Conservation (phyloP, 2,888 invertebrate species). For the Flabesymbios commensalis region DNA sequence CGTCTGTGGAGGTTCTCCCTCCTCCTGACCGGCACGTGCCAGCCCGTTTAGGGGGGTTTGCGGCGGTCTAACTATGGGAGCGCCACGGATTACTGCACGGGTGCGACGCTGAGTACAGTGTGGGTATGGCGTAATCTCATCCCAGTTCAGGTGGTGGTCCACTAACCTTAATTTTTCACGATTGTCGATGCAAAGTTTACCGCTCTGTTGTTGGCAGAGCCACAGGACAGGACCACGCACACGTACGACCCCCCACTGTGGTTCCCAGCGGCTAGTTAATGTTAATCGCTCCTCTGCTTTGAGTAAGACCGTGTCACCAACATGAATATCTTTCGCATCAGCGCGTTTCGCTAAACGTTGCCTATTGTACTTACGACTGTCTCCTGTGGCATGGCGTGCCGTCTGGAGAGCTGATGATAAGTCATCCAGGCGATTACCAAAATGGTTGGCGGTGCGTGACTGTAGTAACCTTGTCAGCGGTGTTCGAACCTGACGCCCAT, state of each 20-base stretch:
- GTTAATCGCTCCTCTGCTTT: slow-evolving; percentile 6
- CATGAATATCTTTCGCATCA: background rate
- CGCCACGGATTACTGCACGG: too few species aligned
- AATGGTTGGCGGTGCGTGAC: background rate
- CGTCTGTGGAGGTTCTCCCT: too few species aligned
- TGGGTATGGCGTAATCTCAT: background rate
- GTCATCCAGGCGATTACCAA: background rate
- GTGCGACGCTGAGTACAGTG: too few species aligned
- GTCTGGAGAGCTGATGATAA: background rate
- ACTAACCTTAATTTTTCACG: background rate
- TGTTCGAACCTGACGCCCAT: background rate
- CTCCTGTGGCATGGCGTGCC: background rate
- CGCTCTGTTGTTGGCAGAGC: slow-evolving; percentile 7
- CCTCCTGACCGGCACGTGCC: too few species aligned
- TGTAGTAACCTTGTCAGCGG: background rate
- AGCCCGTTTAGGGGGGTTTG: too few species aligned
- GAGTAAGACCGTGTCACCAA: slow-evolving; percentile 1
- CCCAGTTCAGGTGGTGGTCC: slow-evolving; percentile 5
- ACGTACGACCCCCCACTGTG: slow-evolving; percentile 7
- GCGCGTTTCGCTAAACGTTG: background rate
- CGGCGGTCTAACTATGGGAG: too few species aligned
- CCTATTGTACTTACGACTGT: background rate
- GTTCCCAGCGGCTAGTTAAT: slow-evolving; percentile 7
- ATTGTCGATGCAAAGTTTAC: background rate
- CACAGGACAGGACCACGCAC: background rate